phyloP scores from a whole-genome alignment of 2,888 invertebrate genomes.

The Polietes domitor region DNA sequence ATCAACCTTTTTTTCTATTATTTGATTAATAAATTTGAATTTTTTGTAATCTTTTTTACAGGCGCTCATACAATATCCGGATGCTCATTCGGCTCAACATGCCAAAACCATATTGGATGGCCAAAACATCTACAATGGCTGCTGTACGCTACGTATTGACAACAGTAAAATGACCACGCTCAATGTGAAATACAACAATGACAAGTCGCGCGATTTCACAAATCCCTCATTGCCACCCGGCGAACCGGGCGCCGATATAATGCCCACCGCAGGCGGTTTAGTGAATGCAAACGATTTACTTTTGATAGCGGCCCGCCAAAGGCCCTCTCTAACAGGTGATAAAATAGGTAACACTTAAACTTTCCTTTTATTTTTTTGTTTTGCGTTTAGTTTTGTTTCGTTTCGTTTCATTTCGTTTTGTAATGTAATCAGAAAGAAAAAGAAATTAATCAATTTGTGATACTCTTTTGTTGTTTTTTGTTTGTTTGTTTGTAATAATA shows the following conservation, averaged over 20 bases:
- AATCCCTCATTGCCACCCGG: slow-evolving; percentile 98
- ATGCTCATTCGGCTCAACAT: slow-evolving; percentile 97
- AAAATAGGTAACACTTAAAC: slow-evolving; percentile 80
- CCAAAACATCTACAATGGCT: slow-evolving; percentile 99
- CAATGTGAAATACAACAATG: slow-evolving; percentile 99
- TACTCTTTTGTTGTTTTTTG: slow-evolving; percentile 15
- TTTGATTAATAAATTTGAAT: slow-evolving; percentile 78
- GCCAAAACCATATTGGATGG: slow-evolving; percentile 98
- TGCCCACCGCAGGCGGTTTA: slow-evolving; percentile 82
- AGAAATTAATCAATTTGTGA: neutral
- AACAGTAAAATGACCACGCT: slow-evolving; percentile 99
- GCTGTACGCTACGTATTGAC: slow-evolving; percentile 99
- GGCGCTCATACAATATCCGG: slow-evolving; percentile 99
- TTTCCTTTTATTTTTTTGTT: slow-evolving; percentile 65
- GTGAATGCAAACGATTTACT: slow-evolving; percentile 83
- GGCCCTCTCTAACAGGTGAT: slow-evolving; percentile 81
- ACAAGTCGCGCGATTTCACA: slow-evolving; percentile 99
- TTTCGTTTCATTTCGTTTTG: slow-evolving; percentile 57
- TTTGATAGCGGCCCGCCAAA: slow-evolving; percentile 80
- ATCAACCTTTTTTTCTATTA: neutral
- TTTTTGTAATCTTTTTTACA: slow-evolving; percentile 93
- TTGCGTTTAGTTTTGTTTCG: slow-evolving; percentile 53
- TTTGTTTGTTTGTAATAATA: neutral
- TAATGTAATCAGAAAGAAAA: too few relatives aligned
- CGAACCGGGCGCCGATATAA: slow-evolving; percentile 86